Percentiles rank a stretch among this genome's conserved stretches.
Evolutionary conservation across 2,797 vertebrate species (phyloP).

Genomic region (Petrocephalus schoutedeni): DNA sequence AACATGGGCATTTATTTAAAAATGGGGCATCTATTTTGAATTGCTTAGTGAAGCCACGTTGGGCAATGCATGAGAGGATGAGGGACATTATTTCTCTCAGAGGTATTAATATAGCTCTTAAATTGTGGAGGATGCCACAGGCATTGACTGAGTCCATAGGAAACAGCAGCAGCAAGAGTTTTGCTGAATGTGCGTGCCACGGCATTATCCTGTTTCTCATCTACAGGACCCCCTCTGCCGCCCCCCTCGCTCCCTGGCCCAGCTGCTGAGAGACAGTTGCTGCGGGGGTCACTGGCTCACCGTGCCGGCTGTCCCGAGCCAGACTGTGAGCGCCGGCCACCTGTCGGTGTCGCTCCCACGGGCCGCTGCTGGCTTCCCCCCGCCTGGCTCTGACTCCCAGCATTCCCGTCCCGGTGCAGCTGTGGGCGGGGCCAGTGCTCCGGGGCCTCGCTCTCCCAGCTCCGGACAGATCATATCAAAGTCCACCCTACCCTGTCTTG

Average conservation of each 20-base stretch:
- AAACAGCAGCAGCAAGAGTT: constrained; percentile 15
- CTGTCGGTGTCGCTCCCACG: constrained; percentile 14
- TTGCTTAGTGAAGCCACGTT: neutral
- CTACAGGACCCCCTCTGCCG: neutral
- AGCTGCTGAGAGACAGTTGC: constrained; percentile 52
- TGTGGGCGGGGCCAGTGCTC: neutral
- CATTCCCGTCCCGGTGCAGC: neutral
- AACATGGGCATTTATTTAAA: neutral
- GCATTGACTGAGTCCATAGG: constrained; percentile 7
- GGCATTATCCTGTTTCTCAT: constrained; percentile 19
- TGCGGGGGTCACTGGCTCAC: constrained; percentile 27
- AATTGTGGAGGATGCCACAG: neutral
- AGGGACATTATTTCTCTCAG: neutral
- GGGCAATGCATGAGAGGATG: neutral
- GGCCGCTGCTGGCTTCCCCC: neutral
- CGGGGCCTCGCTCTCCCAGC: neutral
- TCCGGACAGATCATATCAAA: neutral
- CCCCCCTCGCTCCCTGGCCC: neutral
- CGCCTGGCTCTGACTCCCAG: neutral
- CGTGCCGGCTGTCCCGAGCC: constrained; percentile 47
- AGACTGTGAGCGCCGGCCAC: constrained; percentile 40
- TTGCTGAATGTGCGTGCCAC: neutral
- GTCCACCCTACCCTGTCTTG: neutral
- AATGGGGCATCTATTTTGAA: neutral
- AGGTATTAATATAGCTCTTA: neutral